Evolutionary conservation across 1,140 invertebrate genomes (phyloP).

Genomic region (Cydia amplana): DNA sequence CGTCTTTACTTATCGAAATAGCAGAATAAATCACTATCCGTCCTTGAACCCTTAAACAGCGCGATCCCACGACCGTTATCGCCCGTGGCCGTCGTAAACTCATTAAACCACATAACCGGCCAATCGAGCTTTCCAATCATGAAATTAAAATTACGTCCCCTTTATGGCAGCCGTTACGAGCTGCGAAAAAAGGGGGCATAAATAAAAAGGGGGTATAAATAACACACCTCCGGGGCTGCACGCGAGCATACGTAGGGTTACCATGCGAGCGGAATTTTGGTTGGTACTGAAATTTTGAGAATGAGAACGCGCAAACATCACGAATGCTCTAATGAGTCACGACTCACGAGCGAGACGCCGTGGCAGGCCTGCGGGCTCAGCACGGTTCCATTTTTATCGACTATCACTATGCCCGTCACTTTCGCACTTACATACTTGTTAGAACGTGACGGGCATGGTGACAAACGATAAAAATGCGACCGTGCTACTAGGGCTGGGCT

Average conservation of each 20-base stretch:
- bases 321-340: too few relatives aligned
- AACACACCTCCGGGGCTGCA: constrained; percentile 74
- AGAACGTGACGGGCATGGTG: too few relatives aligned
- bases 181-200: constrained; percentile 79
- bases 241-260: constrained; percentile 43
- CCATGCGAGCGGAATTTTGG: background rate
- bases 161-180: constrained; percentile 75
- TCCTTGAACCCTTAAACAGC: constrained; percentile 46
- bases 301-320: too few relatives aligned
- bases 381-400: too few relatives aligned
- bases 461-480: too few relatives aligned
- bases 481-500: too few relatives aligned
- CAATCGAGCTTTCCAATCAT: constrained; percentile 78
- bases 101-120: constrained; percentile 76
- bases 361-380: too few relatives aligned
- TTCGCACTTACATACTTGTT: too few relatives aligned
- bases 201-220: constrained; percentile 78
- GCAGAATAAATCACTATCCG: constrained; percentile 37
- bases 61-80: constrained; percentile 65
- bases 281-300: background rate
- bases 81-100: constrained; percentile 70
- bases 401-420: too few relatives aligned
- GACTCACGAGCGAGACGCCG: too few relatives aligned
- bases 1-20: background rate
- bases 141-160: constrained; percentile 78